Conservation (phyloP, 2,797 vertebrate species). For the Tiaroga cobitis region DNA sequence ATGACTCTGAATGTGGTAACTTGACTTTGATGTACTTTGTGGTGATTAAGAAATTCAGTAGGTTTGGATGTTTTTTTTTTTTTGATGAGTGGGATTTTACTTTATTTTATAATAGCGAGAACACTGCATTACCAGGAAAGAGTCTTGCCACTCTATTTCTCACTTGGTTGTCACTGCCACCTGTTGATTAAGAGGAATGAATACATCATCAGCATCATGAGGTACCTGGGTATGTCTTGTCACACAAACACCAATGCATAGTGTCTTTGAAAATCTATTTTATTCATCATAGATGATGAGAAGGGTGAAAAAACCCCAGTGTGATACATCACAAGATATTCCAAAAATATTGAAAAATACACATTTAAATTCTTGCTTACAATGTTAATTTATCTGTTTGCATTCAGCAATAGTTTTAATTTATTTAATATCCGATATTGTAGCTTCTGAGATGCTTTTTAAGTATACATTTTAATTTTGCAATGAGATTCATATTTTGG, state of each 20-base stretch:
- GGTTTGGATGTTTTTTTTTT: neutral
- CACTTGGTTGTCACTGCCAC: slow-evolving; percentile 73
- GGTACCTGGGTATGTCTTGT: slow-evolving; percentile 74
- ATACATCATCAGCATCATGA: slow-evolving; percentile 77
- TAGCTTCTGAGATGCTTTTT: neutral
- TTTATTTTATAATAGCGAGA: slow-evolving; percentile 71
- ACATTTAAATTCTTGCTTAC: neutral
- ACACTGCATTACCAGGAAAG: slow-evolving; percentile 80
- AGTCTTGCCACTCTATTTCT: slow-evolving; percentile 78
- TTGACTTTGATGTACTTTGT: neutral
- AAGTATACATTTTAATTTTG: neutral
- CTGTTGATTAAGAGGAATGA: slow-evolving; percentile 80
- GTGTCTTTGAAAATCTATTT: neutral
- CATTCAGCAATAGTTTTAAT: neutral
- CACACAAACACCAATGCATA: slow-evolving; percentile 1
- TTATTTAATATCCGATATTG: neutral
- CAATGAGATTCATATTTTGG: neutral
- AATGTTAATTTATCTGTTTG: neutral
- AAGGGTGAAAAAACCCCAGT: neutral
- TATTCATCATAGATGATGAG: neutral
- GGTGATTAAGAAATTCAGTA: neutral
- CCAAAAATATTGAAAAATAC: neutral
- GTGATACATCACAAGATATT: neutral
- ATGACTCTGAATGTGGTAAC: neutral
- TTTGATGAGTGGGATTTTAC: neutral